Evolutionary conservation across 2,888 invertebrate species (phyloP).

Genomic region (Atethmia centrago): DNA sequence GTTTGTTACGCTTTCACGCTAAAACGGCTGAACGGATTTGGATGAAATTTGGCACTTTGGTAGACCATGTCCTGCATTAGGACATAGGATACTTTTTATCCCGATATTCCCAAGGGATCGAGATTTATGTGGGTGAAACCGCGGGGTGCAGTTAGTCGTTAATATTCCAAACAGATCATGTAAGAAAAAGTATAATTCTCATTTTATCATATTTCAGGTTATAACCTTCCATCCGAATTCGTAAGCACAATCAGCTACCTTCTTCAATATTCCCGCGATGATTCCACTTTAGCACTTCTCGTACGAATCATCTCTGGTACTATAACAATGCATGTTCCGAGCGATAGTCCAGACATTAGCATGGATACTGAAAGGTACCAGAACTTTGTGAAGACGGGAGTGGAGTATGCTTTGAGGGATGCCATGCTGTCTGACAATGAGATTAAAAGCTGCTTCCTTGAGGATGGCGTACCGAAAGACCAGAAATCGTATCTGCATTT

Average conservation of each 20-base stretch:
- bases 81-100: too few relatives aligned
- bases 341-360: conserved; percentile 79
- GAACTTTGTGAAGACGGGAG: conserved; percentile 81
- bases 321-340: conserved; percentile 84
- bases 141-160: too few relatives aligned
- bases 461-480: conserved; percentile 74
- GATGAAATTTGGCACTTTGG: too few relatives aligned
- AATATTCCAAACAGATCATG: background rate
- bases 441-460: conserved; percentile 82
- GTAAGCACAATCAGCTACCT: conserved; percentile 91
- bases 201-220: conserved; percentile 80
- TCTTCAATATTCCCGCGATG: conserved; percentile 90
- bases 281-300: conserved; percentile 91
- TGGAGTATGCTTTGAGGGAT: conserved; percentile 84
- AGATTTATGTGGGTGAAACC: too few relatives aligned
- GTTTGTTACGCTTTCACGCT: too few relatives aligned
- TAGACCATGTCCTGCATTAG: too few relatives aligned
- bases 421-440: conserved; percentile 82
- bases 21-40: too few relatives aligned
- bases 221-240: conserved; percentile 91
- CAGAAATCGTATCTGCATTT: conserved; percentile 87
- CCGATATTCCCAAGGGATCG: too few relatives aligned
- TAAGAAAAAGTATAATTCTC: background rate
- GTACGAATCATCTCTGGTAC: conserved; percentile 92
- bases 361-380: conserved; percentile 84